These are phyloP conservation scores for Lophius americanus DNA, from an alignment of 2,797 vertebrate species.

Conservation along the genomic window DNA sequence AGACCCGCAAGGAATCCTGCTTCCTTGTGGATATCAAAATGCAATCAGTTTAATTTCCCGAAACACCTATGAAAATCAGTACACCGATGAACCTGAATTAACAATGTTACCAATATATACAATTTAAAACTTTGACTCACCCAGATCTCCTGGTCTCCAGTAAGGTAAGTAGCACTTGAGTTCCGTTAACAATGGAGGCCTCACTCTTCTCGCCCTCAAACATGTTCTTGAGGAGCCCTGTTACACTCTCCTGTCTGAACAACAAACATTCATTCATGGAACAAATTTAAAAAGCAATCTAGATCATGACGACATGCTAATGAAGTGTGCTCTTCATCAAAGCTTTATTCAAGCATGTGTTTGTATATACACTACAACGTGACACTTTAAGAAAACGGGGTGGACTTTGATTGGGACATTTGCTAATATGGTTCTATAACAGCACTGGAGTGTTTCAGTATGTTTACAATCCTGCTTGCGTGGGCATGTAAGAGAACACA, in stretches of 20 bases:
- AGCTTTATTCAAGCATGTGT: constrained; percentile 2
- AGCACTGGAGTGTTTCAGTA: background rate
- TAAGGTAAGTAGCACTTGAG: constrained; percentile 94
- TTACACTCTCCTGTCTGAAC: constrained; percentile 91
- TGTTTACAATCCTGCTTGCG: constrained; percentile 6
- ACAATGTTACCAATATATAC: background rate
- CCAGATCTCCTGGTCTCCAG: constrained; percentile 92
- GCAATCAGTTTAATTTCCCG: background rate
- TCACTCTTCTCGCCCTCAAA: constrained; percentile 91
- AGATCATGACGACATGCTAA: background rate
- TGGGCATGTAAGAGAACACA: background rate
- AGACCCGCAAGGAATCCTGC: no score
- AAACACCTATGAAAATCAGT: background rate
- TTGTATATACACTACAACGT: background rate
- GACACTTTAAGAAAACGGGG: background rate
- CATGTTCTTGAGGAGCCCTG: constrained; percentile 94
- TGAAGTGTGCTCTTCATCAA: background rate
- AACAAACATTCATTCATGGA: background rate
- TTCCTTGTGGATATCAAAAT: no score
- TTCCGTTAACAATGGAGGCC: constrained; percentile 92
- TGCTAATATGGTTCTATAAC: background rate
- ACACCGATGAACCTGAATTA: background rate
- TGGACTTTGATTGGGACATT: background rate
- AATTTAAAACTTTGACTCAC: constrained; percentile 75
- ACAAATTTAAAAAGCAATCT: background rate